Percentiles rank a stretch among this genome's conserved stretches.
These are phyloP conservation scores for Chymomyza procnemis DNA, from an alignment of 2,888 invertebrate genomes.

Conservation along the genomic window DNA sequence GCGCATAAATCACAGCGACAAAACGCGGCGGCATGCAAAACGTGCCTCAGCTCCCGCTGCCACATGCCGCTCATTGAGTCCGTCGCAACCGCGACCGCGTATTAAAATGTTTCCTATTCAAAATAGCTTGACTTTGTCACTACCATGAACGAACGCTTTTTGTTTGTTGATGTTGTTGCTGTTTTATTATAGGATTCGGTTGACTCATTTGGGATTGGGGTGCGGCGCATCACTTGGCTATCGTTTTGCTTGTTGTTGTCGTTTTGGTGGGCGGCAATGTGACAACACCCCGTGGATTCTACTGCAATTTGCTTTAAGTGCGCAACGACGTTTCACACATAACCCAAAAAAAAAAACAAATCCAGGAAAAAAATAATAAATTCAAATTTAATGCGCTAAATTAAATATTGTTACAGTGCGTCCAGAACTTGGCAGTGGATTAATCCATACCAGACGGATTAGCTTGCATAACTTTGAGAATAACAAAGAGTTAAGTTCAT, in stretches of 20 bases:
- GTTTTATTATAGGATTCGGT: not conserved
- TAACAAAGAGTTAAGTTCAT: no score
- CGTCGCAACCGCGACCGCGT: constrained; percentile 23
- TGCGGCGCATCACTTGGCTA: not conserved
- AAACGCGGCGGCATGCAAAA: constrained; percentile 56
- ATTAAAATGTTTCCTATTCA: constrained; percentile 24
- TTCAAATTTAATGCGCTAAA: not conserved
- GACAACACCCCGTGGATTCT: constrained; percentile 46
- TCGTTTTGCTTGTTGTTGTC: not conserved
- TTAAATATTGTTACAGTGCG: not conserved
- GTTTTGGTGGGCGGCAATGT: constrained; percentile 22
- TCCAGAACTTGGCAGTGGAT: not conserved
- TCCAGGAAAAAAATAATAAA: not conserved
- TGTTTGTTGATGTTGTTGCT: not conserved
- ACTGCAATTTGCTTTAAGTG: constrained; percentile 61
- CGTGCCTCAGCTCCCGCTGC: constrained; percentile 9
- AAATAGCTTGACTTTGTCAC: constrained; percentile 44
- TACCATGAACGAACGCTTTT: constrained; percentile 18
- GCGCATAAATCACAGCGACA: constrained; percentile 65
- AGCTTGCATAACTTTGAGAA: no score
- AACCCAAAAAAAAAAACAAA: constrained; percentile 3
- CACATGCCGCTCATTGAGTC: constrained; percentile 1
- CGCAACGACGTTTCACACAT: constrained; percentile 7
- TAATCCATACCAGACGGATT: no score
- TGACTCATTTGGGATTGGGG: not conserved